Percentiles rank a stretch among this genome's conserved stretches.
phyloP scores from a whole-genome alignment of 1,140 invertebrate genomes.

The Heliconius congener region DNA sequence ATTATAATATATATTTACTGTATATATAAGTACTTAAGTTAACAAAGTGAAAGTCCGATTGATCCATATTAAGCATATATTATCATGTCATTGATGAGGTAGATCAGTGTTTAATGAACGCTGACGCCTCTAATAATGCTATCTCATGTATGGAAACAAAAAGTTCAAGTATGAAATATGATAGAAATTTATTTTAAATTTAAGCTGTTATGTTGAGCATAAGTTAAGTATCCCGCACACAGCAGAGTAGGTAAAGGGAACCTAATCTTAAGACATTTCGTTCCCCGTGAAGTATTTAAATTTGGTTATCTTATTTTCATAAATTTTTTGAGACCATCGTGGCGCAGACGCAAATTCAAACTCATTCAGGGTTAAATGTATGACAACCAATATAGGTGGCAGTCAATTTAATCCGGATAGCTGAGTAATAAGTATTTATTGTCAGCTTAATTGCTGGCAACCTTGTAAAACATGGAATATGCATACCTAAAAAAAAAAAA shows the following conservation, averaged over 20 bases:
- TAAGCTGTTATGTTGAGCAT: not conserved
- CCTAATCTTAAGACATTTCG: not conserved
- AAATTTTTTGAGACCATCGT: too few relatives aligned
- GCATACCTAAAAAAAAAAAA: too few relatives aligned
- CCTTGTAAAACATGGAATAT: too few relatives aligned
- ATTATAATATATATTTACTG: not conserved
- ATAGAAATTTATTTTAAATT: not conserved
- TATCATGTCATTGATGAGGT: conserved; percentile 7
- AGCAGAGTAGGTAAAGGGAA: not conserved
- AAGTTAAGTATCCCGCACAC: not conserved
- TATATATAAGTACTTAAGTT: not conserved
- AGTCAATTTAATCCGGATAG: too few relatives aligned
- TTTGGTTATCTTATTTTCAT: too few relatives aligned
- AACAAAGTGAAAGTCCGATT: not conserved
- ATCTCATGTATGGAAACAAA: not conserved
- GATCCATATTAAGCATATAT: not conserved
- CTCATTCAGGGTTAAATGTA: too few relatives aligned
- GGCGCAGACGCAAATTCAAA: too few relatives aligned
- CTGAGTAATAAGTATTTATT: too few relatives aligned
- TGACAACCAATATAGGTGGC: too few relatives aligned
- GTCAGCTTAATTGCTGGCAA: too few relatives aligned
- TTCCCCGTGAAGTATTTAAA: not conserved
- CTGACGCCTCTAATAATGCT: conserved; percentile 5
- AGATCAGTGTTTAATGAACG: not conserved
- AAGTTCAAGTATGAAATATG: not conserved